phyloP scores from a whole-genome alignment of 30 jellyfish, hydroid and myxozoan species.

The Hydra vulgaris region DNA sequence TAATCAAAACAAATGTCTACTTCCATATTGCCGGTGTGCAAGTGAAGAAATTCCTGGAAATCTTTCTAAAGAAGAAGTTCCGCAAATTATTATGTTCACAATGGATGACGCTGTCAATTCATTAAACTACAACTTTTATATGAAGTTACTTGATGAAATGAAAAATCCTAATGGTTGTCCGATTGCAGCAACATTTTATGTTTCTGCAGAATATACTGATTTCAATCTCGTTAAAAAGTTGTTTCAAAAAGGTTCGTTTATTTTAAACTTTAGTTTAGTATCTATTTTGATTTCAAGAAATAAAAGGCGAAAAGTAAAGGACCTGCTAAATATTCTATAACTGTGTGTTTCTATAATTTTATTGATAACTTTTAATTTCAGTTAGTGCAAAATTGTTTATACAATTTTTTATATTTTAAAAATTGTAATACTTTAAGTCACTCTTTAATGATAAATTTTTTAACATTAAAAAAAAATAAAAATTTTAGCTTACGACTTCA shows the following conservation, averaged over 20 bases:
- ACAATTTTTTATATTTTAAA: not conserved
- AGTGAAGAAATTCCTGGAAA: constrained; percentile 57
- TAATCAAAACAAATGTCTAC: constrained; percentile 29
- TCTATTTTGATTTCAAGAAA: too few species aligned
- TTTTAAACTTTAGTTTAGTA: too few species aligned
- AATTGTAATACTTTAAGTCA: too few species aligned
- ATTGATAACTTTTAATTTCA: too few species aligned
- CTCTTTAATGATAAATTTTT: too few species aligned
- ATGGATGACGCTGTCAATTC: constrained; percentile 64
- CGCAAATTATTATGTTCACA: constrained; percentile 56
- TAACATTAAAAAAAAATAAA: too few species aligned
- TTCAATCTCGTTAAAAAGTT: constrained; percentile 31
- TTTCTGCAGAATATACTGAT: constrained; percentile 47
- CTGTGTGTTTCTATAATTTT: too few species aligned
- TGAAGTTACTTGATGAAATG: constrained; percentile 20
- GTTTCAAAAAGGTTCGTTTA: constrained; percentile 27
- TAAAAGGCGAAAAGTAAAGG: too few species aligned
- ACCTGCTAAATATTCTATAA: too few species aligned
- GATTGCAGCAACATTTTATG: constrained; percentile 62
- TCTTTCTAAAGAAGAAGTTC: constrained; percentile 41
- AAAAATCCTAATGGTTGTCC: constrained; percentile 89
- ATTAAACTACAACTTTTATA: constrained; percentile 18
- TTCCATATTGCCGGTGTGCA: constrained; percentile 67
- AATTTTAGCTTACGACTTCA: too few species aligned
- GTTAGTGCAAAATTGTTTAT: too few species aligned